Percentiles rank a stretch among this genome's conserved stretches.
Evolutionary conservation across 2,888 invertebrate species (phyloP).

Genomic region (Drosophila testacea): DNA sequence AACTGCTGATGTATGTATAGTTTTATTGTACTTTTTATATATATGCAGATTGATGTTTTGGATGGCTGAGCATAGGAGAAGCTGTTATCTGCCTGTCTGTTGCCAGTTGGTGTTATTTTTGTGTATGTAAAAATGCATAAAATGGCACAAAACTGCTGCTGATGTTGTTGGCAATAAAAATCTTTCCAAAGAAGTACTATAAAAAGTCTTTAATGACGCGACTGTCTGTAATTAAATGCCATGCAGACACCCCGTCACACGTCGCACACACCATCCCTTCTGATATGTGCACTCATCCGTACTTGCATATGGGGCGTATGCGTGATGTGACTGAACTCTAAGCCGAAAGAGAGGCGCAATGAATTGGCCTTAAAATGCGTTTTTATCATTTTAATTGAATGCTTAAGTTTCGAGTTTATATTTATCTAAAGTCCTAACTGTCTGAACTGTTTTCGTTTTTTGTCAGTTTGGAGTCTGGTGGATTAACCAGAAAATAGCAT

Average conservation of each 20-base stretch:
- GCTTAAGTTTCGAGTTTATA: conserved; percentile 23
- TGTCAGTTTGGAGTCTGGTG: conserved; percentile 25
- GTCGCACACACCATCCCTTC: conserved; percentile 3
- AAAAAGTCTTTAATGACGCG: conserved; percentile 76
- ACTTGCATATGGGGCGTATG: conserved; percentile 55
- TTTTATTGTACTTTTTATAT: conserved; percentile 27
- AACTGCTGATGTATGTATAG: conserved; percentile 59
- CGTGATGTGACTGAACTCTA: conserved; percentile 69
- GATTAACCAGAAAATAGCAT: conserved; percentile 44
- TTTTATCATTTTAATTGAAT: conserved; percentile 63
- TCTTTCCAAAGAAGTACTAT: conserved; percentile 72
- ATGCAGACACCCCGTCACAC: conserved; percentile 19
- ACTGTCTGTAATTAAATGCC: conserved; percentile 71
- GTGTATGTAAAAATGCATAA: conserved; percentile 62
- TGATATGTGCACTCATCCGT: conserved; percentile 13
- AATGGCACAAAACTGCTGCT: conserved; percentile 60
- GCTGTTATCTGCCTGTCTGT: conserved; percentile 23
- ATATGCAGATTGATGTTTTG: conserved; percentile 33
- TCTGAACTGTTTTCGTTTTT: conserved; percentile 14
- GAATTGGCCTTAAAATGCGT: conserved; percentile 51
- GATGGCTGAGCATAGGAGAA: conserved; percentile 13
- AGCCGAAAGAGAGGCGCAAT: conserved; percentile 26
- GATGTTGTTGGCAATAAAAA: conserved; percentile 62
- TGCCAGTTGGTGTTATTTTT: conserved; percentile 17
- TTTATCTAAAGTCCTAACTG: conserved; percentile 28